Evolutionary conservation across 2,888 invertebrate species (phyloP), one percentile per base, ranked within the genome.

Genomic region (Syrphus vitripennis): DNA sequence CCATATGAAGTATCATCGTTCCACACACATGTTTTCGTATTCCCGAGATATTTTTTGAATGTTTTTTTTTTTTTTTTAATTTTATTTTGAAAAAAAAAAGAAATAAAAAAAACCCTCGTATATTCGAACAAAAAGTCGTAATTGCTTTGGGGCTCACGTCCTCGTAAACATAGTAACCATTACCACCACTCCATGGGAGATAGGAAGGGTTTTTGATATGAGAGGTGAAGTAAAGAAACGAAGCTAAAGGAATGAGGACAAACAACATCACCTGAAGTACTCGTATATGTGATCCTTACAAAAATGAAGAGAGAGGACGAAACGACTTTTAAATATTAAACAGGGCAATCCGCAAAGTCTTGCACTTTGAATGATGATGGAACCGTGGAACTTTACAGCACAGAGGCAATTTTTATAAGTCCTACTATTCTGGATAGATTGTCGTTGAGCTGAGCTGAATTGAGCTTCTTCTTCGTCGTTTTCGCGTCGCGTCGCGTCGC

Each of bases 81-180:
- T 34, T 12, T 34, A 2, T 34, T 34, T 16, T 50, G 26, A 31
- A 57, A 59, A 65, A 61, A 65, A 34, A 31, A 31, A 42, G 24
- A 76, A 34, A 40, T 37, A 3, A 4, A 3, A 4, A 6, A 42
- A 59, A 61, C 16, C 42, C 55, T 69, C 53, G 81, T 3, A 40
- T 26, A 48, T 67, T 31, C 3, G 67, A 50, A 67, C 34, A 67
- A 48, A 82, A 76, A 86, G 63, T 74, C 72, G 77, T 86, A 86
- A 86, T 86, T 86, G 86, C 86, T 86, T 86, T 78, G 86, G 86
- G 86, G 77, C 82, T 86, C 82, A 86, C 77, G 86, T 86, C 63
- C 74, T 82, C 67, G 16, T 82, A 29, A 77, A 77, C 69, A 59
- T 34, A 81, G 65, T 77, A 80, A 67, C 74, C 70, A 75, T 57